Evolutionary conservation across 2,797 vertebrate genomes (phyloP), one percentile per base, ranked within the genome.

Genomic region (Xenopus petersii): DNA sequence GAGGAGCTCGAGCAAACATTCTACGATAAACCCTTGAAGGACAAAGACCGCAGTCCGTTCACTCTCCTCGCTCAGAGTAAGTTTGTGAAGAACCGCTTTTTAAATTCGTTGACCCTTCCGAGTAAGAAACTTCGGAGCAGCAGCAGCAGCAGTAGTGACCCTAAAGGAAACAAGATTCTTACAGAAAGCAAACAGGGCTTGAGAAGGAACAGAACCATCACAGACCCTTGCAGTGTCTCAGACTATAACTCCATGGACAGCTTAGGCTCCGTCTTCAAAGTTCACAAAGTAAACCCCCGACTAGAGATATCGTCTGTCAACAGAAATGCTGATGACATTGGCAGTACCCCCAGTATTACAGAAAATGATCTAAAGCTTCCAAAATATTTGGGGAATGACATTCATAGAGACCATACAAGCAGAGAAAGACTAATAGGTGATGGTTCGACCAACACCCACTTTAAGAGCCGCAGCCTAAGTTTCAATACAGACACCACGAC

Each of bases 401-500:
- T 91, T 88, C 86, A 89, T 77, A 86, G 86, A 65, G 96, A 98
- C 86, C 95, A 96, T 75, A 92, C 92, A 74, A 97, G 95, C 84
- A 90, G 95, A 73, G 97, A 98, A 83, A 93, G 92, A 58, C 85
- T 98, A 4, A 92, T 93, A 16, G 95, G 94, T 74, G 92, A 95
- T 58, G 93, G 93, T 49, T 93, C 94, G 1, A 90, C 94, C 0
- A 69, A 93, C 70, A 93, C 94, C 47, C 95, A 96, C 81, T 98
- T 99, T 84, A 99, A 99, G 90, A 98, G 96, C 82, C 96, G 96
- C 80, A 99, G 98, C 84, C 94, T 98, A 84, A 99, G 98, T 89
- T 98, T 99, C 83, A 99, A 98, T 88, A 99, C 98, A 55, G 98
- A 98, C 90, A 99, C 98, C 17, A 98, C 98, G 33, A 99, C 98